These are phyloP conservation scores for Leptinotarsa rubiginosa DNA, from an alignment of 2,888 invertebrate species.

Conservation along the genomic window DNA sequence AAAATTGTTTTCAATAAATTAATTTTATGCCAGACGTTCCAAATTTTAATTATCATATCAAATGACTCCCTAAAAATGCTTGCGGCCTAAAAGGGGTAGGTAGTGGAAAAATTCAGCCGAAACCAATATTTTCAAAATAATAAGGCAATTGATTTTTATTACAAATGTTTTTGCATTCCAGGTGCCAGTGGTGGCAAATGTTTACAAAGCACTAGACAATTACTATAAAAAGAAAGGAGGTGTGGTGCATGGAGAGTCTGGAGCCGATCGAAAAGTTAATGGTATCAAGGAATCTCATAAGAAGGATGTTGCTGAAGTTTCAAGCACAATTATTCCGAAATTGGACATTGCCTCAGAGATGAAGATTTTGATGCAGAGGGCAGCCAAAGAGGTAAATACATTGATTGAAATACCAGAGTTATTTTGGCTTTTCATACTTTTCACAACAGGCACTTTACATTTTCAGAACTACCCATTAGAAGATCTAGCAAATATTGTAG, in stretches of 20 bases:
- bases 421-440: no score
- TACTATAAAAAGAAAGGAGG: constrained; percentile 47
- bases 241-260: constrained; percentile 17
- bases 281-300: constrained; percentile 18
- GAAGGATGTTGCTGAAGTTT: constrained; percentile 18
- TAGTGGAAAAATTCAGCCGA: no score
- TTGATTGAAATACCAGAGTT: not conserved
- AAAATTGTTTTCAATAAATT: no score
- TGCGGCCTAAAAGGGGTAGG: no score
- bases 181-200: constrained; percentile 51
- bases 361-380: constrained; percentile 43
- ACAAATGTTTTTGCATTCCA: not conserved
- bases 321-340: constrained; percentile 6
- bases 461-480: constrained; percentile 37
- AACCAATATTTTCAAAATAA: no score
- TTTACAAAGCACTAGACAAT: constrained; percentile 51
- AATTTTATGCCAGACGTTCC: no score
- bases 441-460: constrained; percentile 15
- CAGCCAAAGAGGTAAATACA: constrained; percentile 45
- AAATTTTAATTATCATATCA: no score
- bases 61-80: no score
- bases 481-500: constrained; percentile 39
- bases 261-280: constrained; percentile 14
- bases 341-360: constrained; percentile 36
- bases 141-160: no score